phyloP scores from a whole-genome alignment of 1,140 invertebrate species.

The Zaprionus lachaisei region DNA sequence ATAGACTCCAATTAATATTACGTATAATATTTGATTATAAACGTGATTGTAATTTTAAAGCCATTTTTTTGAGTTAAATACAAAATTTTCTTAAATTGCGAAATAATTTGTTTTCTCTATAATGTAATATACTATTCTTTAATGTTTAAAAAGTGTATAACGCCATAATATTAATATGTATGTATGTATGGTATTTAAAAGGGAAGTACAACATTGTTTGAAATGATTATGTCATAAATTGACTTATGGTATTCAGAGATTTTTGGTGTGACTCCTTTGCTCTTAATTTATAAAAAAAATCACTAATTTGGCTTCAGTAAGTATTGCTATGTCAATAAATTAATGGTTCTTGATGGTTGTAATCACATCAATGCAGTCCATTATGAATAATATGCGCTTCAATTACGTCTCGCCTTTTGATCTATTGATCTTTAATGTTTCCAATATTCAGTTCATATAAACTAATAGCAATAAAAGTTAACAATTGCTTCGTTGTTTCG shows the following conservation, averaged over 20 bases:
- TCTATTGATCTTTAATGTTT: conserved; percentile 24
- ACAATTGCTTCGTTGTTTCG: conserved; percentile 20
- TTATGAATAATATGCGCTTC: conserved; percentile 55
- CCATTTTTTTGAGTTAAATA: conserved; percentile 60
- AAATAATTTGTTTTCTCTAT: conserved; percentile 34
- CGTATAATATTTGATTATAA: conserved; percentile 42
- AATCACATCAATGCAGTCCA: conserved; percentile 78
- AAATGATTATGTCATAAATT: conserved; percentile 77
- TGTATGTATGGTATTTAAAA: conserved; percentile 64
- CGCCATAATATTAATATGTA: conserved; percentile 44
- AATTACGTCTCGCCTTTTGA: conserved; percentile 12
- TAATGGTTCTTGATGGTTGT: conserved; percentile 55
- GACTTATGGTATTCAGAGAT: conserved; percentile 60
- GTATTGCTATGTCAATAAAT: conserved; percentile 69
- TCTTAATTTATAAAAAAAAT: conserved; percentile 72
- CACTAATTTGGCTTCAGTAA: conserved; percentile 78
- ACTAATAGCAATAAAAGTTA: conserved; percentile 7
- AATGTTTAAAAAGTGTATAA: conserved; percentile 49
- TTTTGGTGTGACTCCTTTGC: conserved; percentile 19
- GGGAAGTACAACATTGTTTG: conserved; percentile 72
- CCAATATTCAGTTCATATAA: background rate
- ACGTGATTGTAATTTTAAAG: conserved; percentile 73
- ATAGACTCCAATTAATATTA: conserved; percentile 60
- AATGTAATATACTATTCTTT: conserved; percentile 7
- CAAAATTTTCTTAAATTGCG: conserved; percentile 52